Base-by-base conservation (phyloP, 2,797 vertebrate genomes). In the Pteropus rufus region DNA sequence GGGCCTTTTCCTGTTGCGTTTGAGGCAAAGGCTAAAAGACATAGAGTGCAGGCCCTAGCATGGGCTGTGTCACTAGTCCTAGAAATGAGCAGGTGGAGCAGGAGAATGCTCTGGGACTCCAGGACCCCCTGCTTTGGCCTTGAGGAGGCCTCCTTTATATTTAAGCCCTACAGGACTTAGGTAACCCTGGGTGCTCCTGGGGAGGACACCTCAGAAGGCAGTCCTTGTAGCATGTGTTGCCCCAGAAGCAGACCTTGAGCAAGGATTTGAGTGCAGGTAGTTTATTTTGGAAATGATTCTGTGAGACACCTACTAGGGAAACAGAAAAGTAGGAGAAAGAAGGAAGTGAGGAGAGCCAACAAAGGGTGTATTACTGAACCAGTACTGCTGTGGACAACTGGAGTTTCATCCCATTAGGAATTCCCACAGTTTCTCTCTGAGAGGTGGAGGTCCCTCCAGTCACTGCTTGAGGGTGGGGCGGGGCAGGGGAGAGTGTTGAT, bases 211-310 rank as follows among this genome's bases (percentile, higher is more conserved):
- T 89, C 67, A 80, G 49, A 80, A 84, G 44, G 24, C 36, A 52
- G 19, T 54, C 79, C 21, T 39, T 14, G 15, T 7, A 70, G 31
- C 44, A 6, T 34, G 34, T 80, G 21, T 80, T 70, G 26, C 31
- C 29, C 31, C 21, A 67, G 46, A 84, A 76, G 29, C 62, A 73
- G 19, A 58, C 58, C 85, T 92, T 72, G 31, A 81, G 15, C 34
- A 36, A 49, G 31, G 46, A 31, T 64, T 60, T 85, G 73, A 89
- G 16, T 31, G 7, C 24, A 52, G 41, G n/a, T 36, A 10, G 67
- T 39, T 90, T 76, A 72, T 95, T 91, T 80, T 76, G 26, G 67
- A 94, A 91, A 52, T 81, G 56, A 84, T 85, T 76, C 83, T 70
- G 52, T 79, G 79, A 89, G 82, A 89, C 29, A 36, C 46, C n/a